These are phyloP conservation scores for Sepioteuthis lessoniana DNA, from an alignment of 2,888 invertebrate genomes.

Conservation along the genomic window DNA sequence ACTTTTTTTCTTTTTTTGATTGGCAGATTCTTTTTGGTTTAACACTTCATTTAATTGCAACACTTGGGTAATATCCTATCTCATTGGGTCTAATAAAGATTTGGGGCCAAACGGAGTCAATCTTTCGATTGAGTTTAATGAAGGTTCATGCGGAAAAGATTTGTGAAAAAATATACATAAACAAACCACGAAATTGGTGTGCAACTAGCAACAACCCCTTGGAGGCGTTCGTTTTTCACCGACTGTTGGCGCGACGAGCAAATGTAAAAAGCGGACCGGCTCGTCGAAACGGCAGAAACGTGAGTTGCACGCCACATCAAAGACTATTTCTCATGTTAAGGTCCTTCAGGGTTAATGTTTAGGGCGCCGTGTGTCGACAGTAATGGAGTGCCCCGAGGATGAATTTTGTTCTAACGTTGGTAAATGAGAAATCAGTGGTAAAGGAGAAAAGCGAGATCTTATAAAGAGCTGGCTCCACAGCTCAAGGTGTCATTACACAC, in stretches of 20 bases:
- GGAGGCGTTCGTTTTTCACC: constrained; percentile 18
- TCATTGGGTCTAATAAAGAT: not conserved
- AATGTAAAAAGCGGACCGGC: constrained; percentile 33
- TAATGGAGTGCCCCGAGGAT: not conserved
- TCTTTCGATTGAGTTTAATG: not conserved
- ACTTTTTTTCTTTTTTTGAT: not conserved
- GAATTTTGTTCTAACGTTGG: not conserved
- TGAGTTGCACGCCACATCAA: constrained; percentile 8
- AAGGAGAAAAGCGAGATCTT: not conserved
- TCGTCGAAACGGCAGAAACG: constrained; percentile 8
- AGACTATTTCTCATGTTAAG: not conserved
- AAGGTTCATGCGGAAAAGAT: not conserved
- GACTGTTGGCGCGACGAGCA: not conserved
- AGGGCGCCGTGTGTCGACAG: not conserved
- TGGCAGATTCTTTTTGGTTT: not conserved
- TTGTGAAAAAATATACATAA: not conserved
- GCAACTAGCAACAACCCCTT: not conserved
- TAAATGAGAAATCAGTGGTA: not conserved
- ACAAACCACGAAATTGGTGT: not conserved
- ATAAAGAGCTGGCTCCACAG: not conserved
- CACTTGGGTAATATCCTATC: not conserved
- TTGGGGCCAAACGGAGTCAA: not conserved
- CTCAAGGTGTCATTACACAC: not conserved
- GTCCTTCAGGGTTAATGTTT: constrained; percentile 20
- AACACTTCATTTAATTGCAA: not conserved